Conservation (phyloP, 30 jellyfish, hydroid and myxozoan genomes). For the Aurelia sp. region DNA sequence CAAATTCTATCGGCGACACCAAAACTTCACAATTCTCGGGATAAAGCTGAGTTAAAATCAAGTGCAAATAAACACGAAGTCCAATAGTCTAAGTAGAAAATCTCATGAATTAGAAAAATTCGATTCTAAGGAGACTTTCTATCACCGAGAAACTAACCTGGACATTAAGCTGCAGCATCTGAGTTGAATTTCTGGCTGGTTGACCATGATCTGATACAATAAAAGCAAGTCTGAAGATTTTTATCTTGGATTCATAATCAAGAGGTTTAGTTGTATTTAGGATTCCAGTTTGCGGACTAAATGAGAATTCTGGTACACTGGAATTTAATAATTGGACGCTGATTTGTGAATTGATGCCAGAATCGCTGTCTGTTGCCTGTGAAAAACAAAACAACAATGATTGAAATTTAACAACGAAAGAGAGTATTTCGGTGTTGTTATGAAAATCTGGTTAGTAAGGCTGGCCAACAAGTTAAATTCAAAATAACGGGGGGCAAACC, state of each 20-base stretch:
- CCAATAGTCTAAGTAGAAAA: too few species aligned
- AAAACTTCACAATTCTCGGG: too few species aligned
- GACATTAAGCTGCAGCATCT: slow-evolving; percentile 8
- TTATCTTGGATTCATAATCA: slow-evolving; percentile 43
- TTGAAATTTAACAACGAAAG: background rate
- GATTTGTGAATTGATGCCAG: slow-evolving; percentile 72
- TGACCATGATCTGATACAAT: slow-evolving; percentile 50
- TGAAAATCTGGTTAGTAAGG: too few species aligned
- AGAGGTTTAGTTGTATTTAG: slow-evolving; percentile 24
- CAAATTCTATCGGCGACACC: too few species aligned
- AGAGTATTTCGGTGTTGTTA: too few species aligned
- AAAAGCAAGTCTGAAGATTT: slow-evolving; percentile 9
- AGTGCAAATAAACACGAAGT: too few species aligned
- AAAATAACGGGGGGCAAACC: too few species aligned
- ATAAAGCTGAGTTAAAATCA: too few species aligned
- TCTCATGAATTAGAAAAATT: too few species aligned
- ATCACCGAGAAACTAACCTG: slow-evolving; percentile 10
- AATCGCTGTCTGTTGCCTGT: slow-evolving; percentile 83
- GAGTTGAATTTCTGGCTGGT: slow-evolving; percentile 10
- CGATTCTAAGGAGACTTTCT: too few species aligned
- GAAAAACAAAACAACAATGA: background rate
- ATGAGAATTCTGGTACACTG: slow-evolving; percentile 26
- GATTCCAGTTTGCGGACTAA: slow-evolving; percentile 39
- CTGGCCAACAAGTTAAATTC: too few species aligned
- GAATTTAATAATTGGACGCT: slow-evolving; percentile 6